Evolutionary conservation across 2,797 vertebrate species (phyloP).

Genomic region (Eutrigla gurnardus): DNA sequence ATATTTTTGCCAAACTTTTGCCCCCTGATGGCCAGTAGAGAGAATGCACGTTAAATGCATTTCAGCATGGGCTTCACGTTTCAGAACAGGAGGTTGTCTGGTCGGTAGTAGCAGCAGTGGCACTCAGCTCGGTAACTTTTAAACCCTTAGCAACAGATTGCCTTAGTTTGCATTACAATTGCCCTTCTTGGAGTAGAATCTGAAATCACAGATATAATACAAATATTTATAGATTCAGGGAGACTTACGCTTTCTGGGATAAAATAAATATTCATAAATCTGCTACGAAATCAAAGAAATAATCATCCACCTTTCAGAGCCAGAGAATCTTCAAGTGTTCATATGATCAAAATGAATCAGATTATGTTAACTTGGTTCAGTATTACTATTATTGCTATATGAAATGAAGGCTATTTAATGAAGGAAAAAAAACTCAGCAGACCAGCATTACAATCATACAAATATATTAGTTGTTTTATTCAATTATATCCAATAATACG

Average conservation of each 20-base stretch:
- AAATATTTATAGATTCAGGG: background rate
- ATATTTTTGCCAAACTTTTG: no score
- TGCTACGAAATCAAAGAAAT: background rate
- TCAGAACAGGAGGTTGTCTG: no score
- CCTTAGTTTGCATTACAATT: background rate
- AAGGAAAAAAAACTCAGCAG: slow-evolving; percentile 58
- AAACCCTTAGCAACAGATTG: background rate
- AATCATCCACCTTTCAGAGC: background rate
- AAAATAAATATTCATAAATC: background rate
- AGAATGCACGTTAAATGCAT: no score
- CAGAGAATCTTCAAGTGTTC: background rate
- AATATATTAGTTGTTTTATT: slow-evolving; percentile 92
- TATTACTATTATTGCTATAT: background rate
- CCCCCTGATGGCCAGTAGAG: no score
- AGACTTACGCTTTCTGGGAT: background rate
- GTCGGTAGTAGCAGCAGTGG: background rate
- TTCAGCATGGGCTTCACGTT: no score
- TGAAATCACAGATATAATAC: background rate
- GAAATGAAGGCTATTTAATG: background rate
- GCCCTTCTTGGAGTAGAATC: background rate
- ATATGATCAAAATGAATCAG: background rate
- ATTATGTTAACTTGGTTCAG: background rate
- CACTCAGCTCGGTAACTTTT: no score
- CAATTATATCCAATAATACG: slow-evolving; percentile 88
- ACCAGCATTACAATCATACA: slow-evolving; percentile 87